phyloP scores from a whole-genome alignment of 2,797 vertebrate genomes.

The Urophycis tenuis region DNA sequence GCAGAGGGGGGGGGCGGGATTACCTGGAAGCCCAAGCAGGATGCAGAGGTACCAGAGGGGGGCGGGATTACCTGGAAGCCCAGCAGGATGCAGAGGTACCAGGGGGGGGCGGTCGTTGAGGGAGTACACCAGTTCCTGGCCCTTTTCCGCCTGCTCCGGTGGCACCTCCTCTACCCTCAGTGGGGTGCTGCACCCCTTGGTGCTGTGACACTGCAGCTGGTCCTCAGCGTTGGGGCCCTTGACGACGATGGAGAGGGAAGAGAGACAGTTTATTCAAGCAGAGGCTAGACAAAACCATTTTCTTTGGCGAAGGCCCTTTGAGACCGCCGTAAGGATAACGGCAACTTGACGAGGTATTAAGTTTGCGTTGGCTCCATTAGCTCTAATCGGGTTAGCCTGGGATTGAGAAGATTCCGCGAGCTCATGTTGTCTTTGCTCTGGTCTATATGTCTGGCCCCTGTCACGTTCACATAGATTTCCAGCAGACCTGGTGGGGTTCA shows the following conservation, averaged over 20 bases:
- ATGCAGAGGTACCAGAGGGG: constrained; percentile 29
- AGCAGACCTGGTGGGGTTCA: too few relatives aligned
- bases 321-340: too few relatives aligned
- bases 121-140: constrained; percentile 64
- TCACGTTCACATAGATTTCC: too few relatives aligned
- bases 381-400: too few relatives aligned
- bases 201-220: constrained; percentile 38
- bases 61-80: constrained; percentile 67
- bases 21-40: constrained; percentile 74
- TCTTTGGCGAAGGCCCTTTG: too few relatives aligned
- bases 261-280: background rate
- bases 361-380: too few relatives aligned
- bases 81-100: constrained; percentile 75
- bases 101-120: constrained; percentile 72
- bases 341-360: too few relatives aligned
- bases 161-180: constrained; percentile 31
- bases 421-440: too few relatives aligned
- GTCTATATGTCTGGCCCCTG: too few relatives aligned
- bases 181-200: constrained; percentile 23
- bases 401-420: too few relatives aligned
- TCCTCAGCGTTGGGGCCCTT: constrained; percentile 45
- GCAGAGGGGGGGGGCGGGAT: too few relatives aligned
- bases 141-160: constrained; percentile 35
- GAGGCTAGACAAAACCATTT: too few relatives aligned
- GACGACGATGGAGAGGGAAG: background rate